Percentiles rank a stretch among this genome's conserved stretches.
These are phyloP conservation scores for Chionoecetes opilio DNA, from an alignment of 1,140 invertebrate genomes.

Conservation along the genomic window DNA sequence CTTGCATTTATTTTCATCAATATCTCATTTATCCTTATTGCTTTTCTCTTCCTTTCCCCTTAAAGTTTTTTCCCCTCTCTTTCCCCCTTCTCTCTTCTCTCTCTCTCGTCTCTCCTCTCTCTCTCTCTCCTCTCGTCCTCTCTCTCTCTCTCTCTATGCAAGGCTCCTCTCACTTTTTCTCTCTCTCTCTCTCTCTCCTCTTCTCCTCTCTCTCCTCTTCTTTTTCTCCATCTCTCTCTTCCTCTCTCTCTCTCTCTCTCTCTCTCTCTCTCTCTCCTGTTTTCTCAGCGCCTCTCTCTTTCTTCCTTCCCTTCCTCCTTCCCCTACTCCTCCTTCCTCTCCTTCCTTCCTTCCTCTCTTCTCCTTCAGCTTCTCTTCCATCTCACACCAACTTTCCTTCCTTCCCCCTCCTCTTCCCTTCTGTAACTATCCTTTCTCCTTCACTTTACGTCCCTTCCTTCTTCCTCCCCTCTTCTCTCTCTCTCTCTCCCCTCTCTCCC, in stretches of 20 bases:
- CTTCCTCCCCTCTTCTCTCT: background rate
- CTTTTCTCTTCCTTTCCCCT: too few relatives aligned
- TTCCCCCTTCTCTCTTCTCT: too few relatives aligned
- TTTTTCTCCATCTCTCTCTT: background rate
- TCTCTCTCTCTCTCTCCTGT: background rate
- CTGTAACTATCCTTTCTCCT: background rate
- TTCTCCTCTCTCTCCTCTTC: background rate
- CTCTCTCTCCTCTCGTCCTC: too few relatives aligned
- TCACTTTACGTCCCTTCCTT: background rate
- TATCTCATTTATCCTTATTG: too few relatives aligned
- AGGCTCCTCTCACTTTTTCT: too few relatives aligned
- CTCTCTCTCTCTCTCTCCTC: too few relatives aligned
- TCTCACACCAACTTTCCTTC: background rate
- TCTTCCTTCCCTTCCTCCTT: background rate
- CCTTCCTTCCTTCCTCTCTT: background rate
- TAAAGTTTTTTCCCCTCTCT: too few relatives aligned
- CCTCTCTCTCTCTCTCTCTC: background rate
- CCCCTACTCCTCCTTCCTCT: background rate
- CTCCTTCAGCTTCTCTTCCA: background rate
- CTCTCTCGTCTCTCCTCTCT: too few relatives aligned
- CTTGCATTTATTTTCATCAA: too few relatives aligned
- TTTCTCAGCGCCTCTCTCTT: background rate
- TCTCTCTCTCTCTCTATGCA: too few relatives aligned
- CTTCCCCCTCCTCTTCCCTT: background rate
- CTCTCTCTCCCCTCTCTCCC: too few relatives aligned